phyloP scores from a whole-genome alignment of 2,113 vertebrate genomes.

The Micronycteris hirsuta region DNA sequence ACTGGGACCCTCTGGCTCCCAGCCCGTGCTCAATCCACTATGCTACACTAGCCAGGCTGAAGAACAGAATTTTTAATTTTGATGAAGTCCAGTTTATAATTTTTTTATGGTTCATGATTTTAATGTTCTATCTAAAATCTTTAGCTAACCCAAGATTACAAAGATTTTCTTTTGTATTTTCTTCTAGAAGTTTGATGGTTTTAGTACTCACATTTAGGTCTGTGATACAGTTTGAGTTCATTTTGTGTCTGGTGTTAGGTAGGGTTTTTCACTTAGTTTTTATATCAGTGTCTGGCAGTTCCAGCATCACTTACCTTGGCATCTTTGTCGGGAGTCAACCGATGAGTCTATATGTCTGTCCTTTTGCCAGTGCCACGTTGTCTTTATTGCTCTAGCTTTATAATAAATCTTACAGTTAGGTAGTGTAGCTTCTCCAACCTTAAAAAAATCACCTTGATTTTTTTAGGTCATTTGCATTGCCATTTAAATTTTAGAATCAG shows the following conservation, averaged over 20 bases:
- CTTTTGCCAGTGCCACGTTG: not conserved
- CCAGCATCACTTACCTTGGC: not conserved
- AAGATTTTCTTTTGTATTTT: not conserved
- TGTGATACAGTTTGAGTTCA: not conserved
- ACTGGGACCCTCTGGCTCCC: too few relatives aligned
- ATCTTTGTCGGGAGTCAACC: not conserved
- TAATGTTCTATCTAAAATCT: not conserved
- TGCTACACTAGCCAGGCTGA: too few relatives aligned
- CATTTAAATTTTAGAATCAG: not conserved
- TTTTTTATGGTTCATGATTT: not conserved
- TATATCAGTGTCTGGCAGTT: not conserved
- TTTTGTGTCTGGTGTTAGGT: not conserved
- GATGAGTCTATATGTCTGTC: not conserved
- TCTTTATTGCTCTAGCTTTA: not conserved
- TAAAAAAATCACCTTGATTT: not conserved
- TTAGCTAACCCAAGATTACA: not conserved
- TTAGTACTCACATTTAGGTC: not conserved
- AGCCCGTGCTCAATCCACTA: too few relatives aligned
- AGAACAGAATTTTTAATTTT: conserved; percentile 12
- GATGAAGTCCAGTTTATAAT: not conserved
- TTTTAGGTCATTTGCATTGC: not conserved
- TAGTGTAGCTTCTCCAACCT: not conserved
- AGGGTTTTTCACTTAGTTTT: not conserved
- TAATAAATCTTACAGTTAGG: not conserved
- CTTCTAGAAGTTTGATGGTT: not conserved